Conservation (phyloP, 2,888 invertebrate genomes). For the Rhabditoides inermis region DNA sequence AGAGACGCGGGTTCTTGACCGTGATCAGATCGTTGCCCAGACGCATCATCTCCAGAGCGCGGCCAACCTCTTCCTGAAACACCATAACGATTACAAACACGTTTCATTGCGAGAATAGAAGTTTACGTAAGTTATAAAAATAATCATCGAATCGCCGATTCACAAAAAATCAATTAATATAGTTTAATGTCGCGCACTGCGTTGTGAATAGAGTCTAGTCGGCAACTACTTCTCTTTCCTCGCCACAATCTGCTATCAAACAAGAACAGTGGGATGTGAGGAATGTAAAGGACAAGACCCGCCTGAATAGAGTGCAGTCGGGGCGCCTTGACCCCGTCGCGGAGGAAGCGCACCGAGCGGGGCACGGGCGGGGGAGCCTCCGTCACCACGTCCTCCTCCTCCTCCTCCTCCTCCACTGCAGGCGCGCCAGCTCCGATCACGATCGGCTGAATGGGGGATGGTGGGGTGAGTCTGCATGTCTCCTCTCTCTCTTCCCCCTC, state of each 20-base stretch:
- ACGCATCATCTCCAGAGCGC: constrained; percentile 48
- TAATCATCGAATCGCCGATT: too few species aligned
- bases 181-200: too few species aligned
- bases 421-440: neutral
- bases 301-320: constrained; percentile 46
- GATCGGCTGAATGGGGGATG: neutral
- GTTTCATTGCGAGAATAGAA: too few species aligned
- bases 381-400: constrained; percentile 2
- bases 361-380: constrained; percentile 25
- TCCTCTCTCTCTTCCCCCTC: constrained; percentile 33
- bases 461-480: neutral
- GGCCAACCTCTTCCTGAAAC: constrained; percentile 44
- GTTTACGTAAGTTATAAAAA: too few species aligned
- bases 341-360: constrained; percentile 33
- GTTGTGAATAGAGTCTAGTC: too few species aligned
- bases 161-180: too few species aligned
- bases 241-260: too few species aligned
- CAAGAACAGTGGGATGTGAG: too few species aligned
- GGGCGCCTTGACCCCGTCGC: constrained; percentile 41
- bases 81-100: too few species aligned
- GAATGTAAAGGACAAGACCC: too few species aligned
- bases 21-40: constrained; percentile 36
- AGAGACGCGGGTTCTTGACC: constrained; percentile 25
- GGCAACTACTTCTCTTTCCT: too few species aligned
- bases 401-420: neutral